Evolutionary conservation across 2,113 vertebrate genomes (phyloP).

Genomic region (Seriola dumerili): DNA sequence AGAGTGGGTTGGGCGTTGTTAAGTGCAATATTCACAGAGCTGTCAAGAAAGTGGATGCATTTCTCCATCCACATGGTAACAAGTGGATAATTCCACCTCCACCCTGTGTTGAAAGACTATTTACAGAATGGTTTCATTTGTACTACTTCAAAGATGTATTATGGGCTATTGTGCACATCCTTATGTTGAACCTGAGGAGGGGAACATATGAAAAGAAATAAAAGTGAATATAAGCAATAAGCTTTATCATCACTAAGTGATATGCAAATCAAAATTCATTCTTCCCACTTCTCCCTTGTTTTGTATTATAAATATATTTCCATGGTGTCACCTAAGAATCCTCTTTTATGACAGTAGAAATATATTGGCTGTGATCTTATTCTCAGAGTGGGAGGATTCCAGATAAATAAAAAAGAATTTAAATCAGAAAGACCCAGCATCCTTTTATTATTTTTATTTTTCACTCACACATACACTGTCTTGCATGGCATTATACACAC

Average conservation of each 20-base stretch:
- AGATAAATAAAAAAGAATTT: not conserved
- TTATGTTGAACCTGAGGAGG: conserved; percentile 9
- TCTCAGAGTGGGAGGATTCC: not conserved
- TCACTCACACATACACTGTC: not conserved
- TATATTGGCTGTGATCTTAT: not conserved
- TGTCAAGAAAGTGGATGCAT: conserved; percentile 72
- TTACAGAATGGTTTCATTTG: conserved; percentile 63
- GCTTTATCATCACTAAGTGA: conserved; percentile 20
- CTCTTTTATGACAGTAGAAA: not conserved
- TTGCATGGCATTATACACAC: conserved; percentile 7
- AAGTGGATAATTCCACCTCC: conserved; percentile 69
- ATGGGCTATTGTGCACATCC: conserved; percentile 27
- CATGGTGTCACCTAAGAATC: not conserved
- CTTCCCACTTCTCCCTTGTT: not conserved
- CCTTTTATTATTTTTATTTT: not conserved
- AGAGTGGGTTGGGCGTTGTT: conserved; percentile 43
- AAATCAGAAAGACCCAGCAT: not conserved
- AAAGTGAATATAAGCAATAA: conserved; percentile 1
- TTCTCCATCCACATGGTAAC: conserved; percentile 74
- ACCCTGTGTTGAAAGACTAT: conserved; percentile 74
- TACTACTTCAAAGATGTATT: conserved; percentile 66
- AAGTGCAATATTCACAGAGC: conserved; percentile 60
- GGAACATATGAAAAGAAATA: conserved; percentile 14
- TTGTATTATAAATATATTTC: not conserved
- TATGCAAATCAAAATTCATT: conserved; percentile 30